Evolutionary conservation across 2,113 vertebrate species (phyloP), one percentile per base, ranked within the genome.

Genomic region (Charadrius vociferus): DNA sequence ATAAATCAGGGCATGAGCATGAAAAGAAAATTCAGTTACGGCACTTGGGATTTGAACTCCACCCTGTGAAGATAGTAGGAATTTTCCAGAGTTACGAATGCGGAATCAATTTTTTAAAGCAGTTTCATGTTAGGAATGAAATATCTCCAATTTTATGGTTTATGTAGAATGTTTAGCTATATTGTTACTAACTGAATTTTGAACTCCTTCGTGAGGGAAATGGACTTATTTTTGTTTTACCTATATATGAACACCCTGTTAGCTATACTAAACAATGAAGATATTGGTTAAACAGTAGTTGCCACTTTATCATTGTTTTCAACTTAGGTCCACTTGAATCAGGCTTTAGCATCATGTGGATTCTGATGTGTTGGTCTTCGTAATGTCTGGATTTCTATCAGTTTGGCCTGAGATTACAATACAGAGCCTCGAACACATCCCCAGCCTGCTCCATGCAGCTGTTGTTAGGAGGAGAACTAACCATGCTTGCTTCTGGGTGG

Each of bases 401-500:
- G 7, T 67, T 67, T 81, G 41, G 52, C 56, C 37, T 70, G 19
- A 73, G 63, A 74, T n/a, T 53, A 20, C 4, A 4, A 2, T 21
- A 32, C 26, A 49, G 43, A 66, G 24, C 36, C 27, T 16, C 2
- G 6, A 6, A 27, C 0, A 2, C 3, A 2, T 85, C 14, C 9
- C 22, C 1, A 1, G 43, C 27, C 30, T 62, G 39, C 19, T 50
- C 7, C 5, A 12, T 45, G 59, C 45, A n/a, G 43, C n/a, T 12
- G 26, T 37, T 65, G 15, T 55, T 58, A 19, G 17, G 30, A 81
- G 37, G 5, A 58, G 50, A 79, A 7, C n/a, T 66, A 30, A 19
- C 34, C 10, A 3, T 61, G 14, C 37, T 90, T 95, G 81, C 88
- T 94, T 86, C 97, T 97, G 94, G 97, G 98, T 97, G 97, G 97